Base-by-base conservation (phyloP, 2,888 invertebrate species). In the Encarsia formosa region DNA sequence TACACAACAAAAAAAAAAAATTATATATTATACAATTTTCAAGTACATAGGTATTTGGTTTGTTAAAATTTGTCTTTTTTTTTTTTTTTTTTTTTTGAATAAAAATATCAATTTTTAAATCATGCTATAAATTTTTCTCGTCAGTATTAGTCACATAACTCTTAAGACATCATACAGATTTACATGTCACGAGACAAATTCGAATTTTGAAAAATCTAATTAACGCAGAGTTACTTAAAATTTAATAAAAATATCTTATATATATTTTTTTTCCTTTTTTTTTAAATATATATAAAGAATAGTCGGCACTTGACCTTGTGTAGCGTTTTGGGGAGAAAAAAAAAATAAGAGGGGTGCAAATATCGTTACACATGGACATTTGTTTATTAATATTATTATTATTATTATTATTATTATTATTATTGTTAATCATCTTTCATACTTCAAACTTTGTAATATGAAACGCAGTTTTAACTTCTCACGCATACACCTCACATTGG, bases 381-480 rank as follows among this genome's bases (percentile, higher is more conserved):
- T 54, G 39, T 56, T 52, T n/a, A n/a, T n/a, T n/a, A n/a, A n/a
- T n/a, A n/a, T n/a, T n/a, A n/a, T n/a, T n/a, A n/a, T n/a, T n/a
- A n/a, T n/a, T n/a, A n/a, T n/a, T n/a, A n/a, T n/a, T n/a, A n/a
- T n/a, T n/a, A n/a, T n/a, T n/a, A n/a, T n/a, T n/a, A n/a, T n/a
- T n/a, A n/a, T n/a, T n/a, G n/a, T n/a, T n/a, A n/a, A n/a, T 45
- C 50, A 40, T 52, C 49, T 55, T 52, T 52, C 55, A 52, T 52
- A 50, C 52, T 52, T 49, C 47, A 32, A 32, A 52, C 43, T 20
- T 43, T 52, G 50, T 24, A 40, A 44, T 45, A 56, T 52, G 52
- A 52, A 56, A 52, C 56, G 49, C 57, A 57, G 39, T 47, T 56
- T 56, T 47, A 56, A 53, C 50, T 45, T 53, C 50, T 49, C 50